Percentiles rank a stretch among this genome's conserved stretches.
Conservation (phyloP, 2,113 vertebrate genomes). For the human region DNA sequence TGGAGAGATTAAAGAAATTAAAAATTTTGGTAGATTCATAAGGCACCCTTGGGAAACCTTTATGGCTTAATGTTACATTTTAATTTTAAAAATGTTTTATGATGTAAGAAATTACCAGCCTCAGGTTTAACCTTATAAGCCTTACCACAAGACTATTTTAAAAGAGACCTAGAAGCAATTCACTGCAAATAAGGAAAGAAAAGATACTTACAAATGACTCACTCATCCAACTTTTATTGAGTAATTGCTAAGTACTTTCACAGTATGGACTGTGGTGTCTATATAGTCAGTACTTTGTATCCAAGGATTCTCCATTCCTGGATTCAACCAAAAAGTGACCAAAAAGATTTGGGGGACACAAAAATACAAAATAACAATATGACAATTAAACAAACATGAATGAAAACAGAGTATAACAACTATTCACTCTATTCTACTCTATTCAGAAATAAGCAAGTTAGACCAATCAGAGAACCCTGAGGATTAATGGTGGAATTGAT, state of each 20-base stretch:
- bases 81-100: not conserved
- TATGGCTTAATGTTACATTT: not conserved
- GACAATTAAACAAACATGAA: not conserved
- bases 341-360: not conserved
- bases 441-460: not conserved
- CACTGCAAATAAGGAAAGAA: not conserved
- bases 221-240: not conserved
- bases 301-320: not conserved
- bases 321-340: not conserved
- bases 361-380: not conserved
- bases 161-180: not conserved
- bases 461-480: not conserved
- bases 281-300: not conserved
- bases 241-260: not conserved
- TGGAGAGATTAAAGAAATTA: not conserved
- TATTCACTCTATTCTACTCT: not conserved
- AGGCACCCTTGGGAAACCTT: not conserved
- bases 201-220: not conserved
- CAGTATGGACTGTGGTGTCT: not conserved
- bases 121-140: not conserved
- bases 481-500: not conserved
- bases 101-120: not conserved
- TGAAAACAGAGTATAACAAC: not conserved
- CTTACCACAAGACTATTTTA: not conserved
- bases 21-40: not conserved